Evolutionary conservation across 2,797 vertebrate species (phyloP), one percentile per base, ranked within the genome.

Genomic region (Leptoclinus maculatus): DNA sequence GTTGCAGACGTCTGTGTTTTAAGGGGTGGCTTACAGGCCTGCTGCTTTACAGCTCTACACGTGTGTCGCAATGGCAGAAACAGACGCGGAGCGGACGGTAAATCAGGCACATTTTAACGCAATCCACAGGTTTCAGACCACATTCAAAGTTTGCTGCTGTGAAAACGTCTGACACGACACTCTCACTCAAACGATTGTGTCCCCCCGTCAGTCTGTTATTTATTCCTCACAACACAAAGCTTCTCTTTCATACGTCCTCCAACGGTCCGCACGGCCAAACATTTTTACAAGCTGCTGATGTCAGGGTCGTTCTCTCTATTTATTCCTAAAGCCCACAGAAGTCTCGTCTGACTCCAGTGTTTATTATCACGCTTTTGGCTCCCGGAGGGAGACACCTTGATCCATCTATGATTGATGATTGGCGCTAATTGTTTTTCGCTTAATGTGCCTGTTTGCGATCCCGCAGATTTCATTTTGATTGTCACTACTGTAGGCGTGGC

Each of bases 291-390:
- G 89, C 90, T 83, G 88, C 89, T 90, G 87, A 83, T 91, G 91
- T 91, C 85, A 84, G 78, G 89, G 83, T 84, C 62, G 69, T 88
- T 88, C 81, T n/a, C 83, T 90, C 88, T 93, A 91, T 94, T 93
- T 93, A 93, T 93, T 91, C 88, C 83, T 69, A 34, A 34, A 85
- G 57, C 82, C 83, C 89, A 49, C 90, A 90, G 83, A 85, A 79
- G 87, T 88, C 78, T 81, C 80, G 91, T 86, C 85, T 80, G 90
- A 82, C 81, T 87, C 85, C 86, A 82, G 84, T 88, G 86, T 91
- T 86, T 91, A 90, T 89, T 84, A 90, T 88, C 76, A 56, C 74
- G 71, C 68, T 74, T 74, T 74, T 76, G 78, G 83, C 83, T 87
- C 76, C 80, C 16, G 56, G 29, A 5, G n/a, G 77, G 75, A 83